Evolutionary conservation across 2,797 vertebrate species (phyloP), one percentile per base, ranked within the genome.

Genomic region (Macropus fuliginosus): DNA sequence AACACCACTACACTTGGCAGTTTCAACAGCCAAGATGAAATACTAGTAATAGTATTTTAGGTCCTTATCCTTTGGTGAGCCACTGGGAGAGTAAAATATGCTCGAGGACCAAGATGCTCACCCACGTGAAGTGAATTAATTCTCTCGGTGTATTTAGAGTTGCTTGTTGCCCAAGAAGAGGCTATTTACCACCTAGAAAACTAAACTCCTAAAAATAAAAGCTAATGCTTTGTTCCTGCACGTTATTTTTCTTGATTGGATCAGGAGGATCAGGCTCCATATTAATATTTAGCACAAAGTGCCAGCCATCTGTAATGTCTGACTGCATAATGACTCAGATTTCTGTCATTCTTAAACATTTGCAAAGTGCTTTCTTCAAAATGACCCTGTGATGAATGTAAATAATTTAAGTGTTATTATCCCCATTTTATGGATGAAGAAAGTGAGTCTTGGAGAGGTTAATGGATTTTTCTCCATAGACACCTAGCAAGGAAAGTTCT

Each of bases 1-100:
- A 95, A 96, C 40, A 93, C 91, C 59, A 92, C 92, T 92, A 91
- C 56, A 94, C 62, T 92, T 87, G 92, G 94, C 93, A 94, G 62
- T 94, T 95, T 94, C 11, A 97, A 66, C 46, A 92, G 87, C 62
- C 57, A 93, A 95, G 97, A 96, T 93, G 93, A 96, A 97, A 94
- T 9, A 93, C 55, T 91, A 66, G 55, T 55, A 2, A 28, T n/a
- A 66, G 55, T 55, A 3, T 31, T n/a, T 94, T 40, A 59, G 91
- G 46, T 27, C 66, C 92, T 96, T 96, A 94, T 90, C 56, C 92
- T 59, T 91, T n/a, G 54, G 91, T 92, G 92, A 96, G 95, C 96
- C 66, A 95, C 91, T 95, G 59, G n/a, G 90, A 95, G 56, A 95
- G 56, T 95, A 95, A 96, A 94, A 95, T 92, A 94, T 34, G 40